A percentile compares a stretch with the other conserved stretches of the same genome.
These are phyloP conservation scores for Acronicta leporina DNA, from an alignment of 2,888 invertebrate species.

Conservation along the genomic window DNA sequence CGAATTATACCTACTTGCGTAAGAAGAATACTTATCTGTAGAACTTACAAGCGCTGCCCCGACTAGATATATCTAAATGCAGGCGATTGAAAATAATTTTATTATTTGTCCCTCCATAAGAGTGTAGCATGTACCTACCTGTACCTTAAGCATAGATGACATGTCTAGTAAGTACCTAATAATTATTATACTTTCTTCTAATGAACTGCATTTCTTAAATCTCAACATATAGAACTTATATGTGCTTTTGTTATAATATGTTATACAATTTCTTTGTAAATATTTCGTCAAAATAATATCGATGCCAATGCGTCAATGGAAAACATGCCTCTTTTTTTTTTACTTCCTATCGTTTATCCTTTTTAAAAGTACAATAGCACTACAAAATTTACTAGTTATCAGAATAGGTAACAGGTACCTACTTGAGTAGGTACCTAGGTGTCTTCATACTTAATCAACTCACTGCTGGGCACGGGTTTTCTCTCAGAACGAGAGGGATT, in stretches of 20 bases:
- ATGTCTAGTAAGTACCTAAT: conserved; percentile 34
- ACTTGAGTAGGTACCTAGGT: no score
- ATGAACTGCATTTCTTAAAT: conserved; percentile 81
- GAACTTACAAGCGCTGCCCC: conserved; percentile 9
- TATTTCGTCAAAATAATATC: conserved; percentile 83
- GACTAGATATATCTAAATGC: conserved; percentile 1
- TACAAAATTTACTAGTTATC: no score
- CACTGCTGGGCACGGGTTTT: no score
- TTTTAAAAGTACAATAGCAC: background rate
- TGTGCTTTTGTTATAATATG: conserved; percentile 83
- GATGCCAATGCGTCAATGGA: conserved; percentile 78
- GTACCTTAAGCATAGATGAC: conserved; percentile 40
- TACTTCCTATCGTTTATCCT: conserved; percentile 3
- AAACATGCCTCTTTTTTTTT: conserved; percentile 60
- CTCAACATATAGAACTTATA: conserved; percentile 69
- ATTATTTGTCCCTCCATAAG: conserved; percentile 46
- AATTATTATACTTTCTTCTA: conserved; percentile 49
- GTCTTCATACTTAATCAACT: no score
- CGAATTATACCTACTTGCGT: no score
- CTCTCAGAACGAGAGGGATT: no score
- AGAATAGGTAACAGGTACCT: no score
- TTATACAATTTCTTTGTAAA: conserved; percentile 85
- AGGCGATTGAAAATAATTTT: conserved; percentile 10
- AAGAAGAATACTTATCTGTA: background rate
- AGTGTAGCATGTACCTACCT: conserved; percentile 40